A percentile compares a stretch with the other conserved stretches of the same genome.
Conservation (phyloP, 2,888 invertebrate species). For the Stenolophus ochropezus region DNA sequence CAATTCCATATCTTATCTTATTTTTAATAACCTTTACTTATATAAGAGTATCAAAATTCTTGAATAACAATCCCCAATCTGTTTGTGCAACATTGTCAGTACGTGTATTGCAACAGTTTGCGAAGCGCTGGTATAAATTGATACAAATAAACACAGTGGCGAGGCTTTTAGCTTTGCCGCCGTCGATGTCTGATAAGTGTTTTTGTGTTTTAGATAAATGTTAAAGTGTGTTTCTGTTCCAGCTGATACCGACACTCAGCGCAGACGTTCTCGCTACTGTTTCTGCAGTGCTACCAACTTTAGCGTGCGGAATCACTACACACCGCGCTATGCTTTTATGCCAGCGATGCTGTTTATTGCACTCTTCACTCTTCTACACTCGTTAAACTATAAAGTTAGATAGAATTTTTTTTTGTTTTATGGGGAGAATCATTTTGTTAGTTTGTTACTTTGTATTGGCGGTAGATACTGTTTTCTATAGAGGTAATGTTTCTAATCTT, state of each 20-base stretch:
- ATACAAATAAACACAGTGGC: conserved; percentile 32
- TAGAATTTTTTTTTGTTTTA: conserved; percentile 40
- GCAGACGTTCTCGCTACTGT: conserved; percentile 21
- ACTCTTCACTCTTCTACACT: conserved; percentile 19
- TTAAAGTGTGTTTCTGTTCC: conserved; percentile 55
- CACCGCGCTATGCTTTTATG: conserved; percentile 31
- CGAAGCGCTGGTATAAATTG: conserved; percentile 2
- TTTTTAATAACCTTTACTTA: no score
- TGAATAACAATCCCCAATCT: no score
- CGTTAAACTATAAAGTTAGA: conserved; percentile 43
- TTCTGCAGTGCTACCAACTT: conserved; percentile 20
- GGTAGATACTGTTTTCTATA: conserved; percentile 30
- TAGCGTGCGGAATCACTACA: conserved; percentile 15
- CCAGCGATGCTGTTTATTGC: conserved; percentile 40
- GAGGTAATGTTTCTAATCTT: conserved; percentile 20
- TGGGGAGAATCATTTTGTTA: conserved; percentile 23
- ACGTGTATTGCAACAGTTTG: background rate
- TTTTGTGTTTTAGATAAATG: conserved; percentile 58
- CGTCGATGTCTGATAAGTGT: conserved; percentile 54
- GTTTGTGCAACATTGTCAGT: no score
- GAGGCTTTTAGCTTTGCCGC: conserved; percentile 34
- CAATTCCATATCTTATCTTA: no score
- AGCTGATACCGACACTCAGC: conserved; percentile 29
- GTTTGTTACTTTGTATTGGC: conserved; percentile 20
- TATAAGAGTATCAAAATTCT: no score